A percentile compares a stretch with the other conserved stretches of the same genome.
Evolutionary conservation across 2,113 vertebrate species (phyloP).

Genomic region (Rhinolophus ferrumequinum): DNA sequence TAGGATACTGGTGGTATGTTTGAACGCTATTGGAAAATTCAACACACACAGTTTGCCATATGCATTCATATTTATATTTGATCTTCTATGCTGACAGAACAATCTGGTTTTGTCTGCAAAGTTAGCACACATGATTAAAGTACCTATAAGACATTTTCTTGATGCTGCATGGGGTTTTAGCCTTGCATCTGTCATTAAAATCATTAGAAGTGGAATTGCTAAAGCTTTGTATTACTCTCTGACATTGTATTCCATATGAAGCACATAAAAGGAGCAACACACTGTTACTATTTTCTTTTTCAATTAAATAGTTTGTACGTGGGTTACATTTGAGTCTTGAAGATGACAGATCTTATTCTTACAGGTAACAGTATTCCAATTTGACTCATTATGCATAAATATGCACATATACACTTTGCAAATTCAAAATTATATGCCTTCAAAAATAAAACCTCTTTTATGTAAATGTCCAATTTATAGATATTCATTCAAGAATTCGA

Average conservation of each 20-base stretch:
- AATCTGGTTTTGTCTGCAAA: conserved; percentile 75
- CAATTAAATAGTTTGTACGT: conserved; percentile 71
- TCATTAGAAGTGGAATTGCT: conserved; percentile 71
- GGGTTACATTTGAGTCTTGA: conserved; percentile 65
- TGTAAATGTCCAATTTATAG: conserved; percentile 55
- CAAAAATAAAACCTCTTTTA: conserved; percentile 55
- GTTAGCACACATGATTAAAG: conserved; percentile 72
- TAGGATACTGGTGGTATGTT: neutral
- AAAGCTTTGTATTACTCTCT: conserved; percentile 63
- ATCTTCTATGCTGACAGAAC: conserved; percentile 75
- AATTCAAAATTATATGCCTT: conserved; percentile 58
- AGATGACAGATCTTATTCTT: conserved; percentile 70
- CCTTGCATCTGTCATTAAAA: conserved; percentile 73
- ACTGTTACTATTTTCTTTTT: conserved; percentile 64
- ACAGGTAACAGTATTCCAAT: conserved; percentile 55
- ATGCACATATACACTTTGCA: neutral
- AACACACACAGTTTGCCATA: neutral
- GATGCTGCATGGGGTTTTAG: conserved; percentile 60
- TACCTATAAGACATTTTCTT: conserved; percentile 69
- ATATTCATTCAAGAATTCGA: conserved; percentile 44
- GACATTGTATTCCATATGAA: conserved; percentile 66
- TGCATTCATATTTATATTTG: conserved; percentile 69
- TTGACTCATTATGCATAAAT: conserved; percentile 61
- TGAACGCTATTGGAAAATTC: neutral
- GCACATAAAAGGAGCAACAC: conserved; percentile 70